These are phyloP conservation scores for Takifugu bimaculatus DNA, from an alignment of 2,113 vertebrate genomes.

Conservation along the genomic window DNA sequence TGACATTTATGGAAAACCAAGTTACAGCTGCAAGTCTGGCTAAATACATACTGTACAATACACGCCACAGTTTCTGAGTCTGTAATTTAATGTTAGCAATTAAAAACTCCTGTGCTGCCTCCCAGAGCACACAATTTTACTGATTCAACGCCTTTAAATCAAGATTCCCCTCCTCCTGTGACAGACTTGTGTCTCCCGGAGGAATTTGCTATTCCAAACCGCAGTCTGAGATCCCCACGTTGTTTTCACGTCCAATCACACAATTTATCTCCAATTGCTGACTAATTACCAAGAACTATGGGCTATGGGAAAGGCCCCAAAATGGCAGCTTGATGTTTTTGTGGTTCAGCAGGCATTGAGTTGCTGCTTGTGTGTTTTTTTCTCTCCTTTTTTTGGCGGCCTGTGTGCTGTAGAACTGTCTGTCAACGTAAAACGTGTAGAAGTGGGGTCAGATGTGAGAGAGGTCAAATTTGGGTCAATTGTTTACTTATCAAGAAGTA, in stretches of 20 bases:
- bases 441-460: slow-evolving; percentile 59
- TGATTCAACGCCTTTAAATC: slow-evolving; percentile 76
- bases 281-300: slow-evolving; percentile 74
- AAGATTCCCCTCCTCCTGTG: slow-evolving; percentile 62
- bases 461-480: slow-evolving; percentile 56
- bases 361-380: slow-evolving; percentile 48
- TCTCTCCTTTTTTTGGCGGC: slow-evolving; percentile 5
- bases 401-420: slow-evolving; percentile 42
- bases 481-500: background rate
- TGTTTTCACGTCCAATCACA: slow-evolving; percentile 71
- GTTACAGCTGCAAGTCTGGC: slow-evolving; percentile 61
- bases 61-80: slow-evolving; percentile 61
- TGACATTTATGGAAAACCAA: slow-evolving; percentile 55
- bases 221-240: slow-evolving; percentile 71
- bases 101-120: slow-evolving; percentile 70
- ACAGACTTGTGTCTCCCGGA: slow-evolving; percentile 74
- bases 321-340: slow-evolving; percentile 70
- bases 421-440: slow-evolving; percentile 61
- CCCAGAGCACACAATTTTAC: slow-evolving; percentile 66
- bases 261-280: slow-evolving; percentile 71
- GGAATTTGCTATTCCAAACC: slow-evolving; percentile 73
- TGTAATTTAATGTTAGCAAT: slow-evolving; percentile 78
- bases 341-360: slow-evolving; percentile 62
- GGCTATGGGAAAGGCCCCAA: slow-evolving; percentile 64
- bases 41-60: slow-evolving; percentile 63